Evolutionary conservation across 1,140 invertebrate species (phyloP).

Genomic region (Aricia agestis): DNA sequence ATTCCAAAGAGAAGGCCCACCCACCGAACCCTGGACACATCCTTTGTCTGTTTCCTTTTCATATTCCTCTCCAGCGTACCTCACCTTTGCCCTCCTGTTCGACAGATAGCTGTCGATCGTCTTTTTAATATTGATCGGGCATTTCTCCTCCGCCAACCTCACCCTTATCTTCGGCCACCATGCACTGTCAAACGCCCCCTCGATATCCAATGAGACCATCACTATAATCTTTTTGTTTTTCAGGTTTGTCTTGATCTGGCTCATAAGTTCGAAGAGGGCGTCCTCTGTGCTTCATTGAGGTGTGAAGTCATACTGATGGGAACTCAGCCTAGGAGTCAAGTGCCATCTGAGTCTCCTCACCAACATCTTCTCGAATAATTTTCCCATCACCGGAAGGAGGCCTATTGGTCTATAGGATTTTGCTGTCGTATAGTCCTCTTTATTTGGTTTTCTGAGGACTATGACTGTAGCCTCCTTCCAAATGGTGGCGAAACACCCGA

Average conservation of each 20-base stretch:
- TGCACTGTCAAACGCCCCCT: constrained; percentile 12
- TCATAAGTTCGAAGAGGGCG: not conserved
- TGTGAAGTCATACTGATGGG: not conserved
- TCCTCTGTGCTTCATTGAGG: not conserved
- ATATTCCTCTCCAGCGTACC: not conserved
- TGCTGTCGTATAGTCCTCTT: constrained; percentile 12
- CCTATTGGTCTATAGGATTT: constrained; percentile 27
- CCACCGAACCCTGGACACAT: constrained; percentile 17
- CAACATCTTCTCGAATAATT: constrained; percentile 18
- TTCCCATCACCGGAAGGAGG: constrained; percentile 15
- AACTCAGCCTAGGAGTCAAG: not conserved
- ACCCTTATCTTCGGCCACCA: constrained; percentile 13
- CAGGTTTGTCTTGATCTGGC: not conserved
- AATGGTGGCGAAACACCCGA: constrained; percentile 12
- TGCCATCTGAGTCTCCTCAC: not conserved
- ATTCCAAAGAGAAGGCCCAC: constrained; percentile 16
- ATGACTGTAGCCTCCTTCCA: constrained; percentile 22
- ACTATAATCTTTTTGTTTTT: not conserved
- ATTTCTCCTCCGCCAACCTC: not conserved
- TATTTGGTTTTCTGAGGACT: constrained; percentile 20
- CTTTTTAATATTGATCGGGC: not conserved
- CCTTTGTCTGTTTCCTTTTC: not conserved
- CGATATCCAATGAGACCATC: constrained; percentile 8
- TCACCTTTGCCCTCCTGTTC: not conserved
- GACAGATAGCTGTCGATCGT: not conserved